Percentiles rank a stretch among this genome's conserved stretches.
Evolutionary conservation across 2,797 vertebrate genomes (phyloP).

Genomic region (Brotogeris chrysoptera): DNA sequence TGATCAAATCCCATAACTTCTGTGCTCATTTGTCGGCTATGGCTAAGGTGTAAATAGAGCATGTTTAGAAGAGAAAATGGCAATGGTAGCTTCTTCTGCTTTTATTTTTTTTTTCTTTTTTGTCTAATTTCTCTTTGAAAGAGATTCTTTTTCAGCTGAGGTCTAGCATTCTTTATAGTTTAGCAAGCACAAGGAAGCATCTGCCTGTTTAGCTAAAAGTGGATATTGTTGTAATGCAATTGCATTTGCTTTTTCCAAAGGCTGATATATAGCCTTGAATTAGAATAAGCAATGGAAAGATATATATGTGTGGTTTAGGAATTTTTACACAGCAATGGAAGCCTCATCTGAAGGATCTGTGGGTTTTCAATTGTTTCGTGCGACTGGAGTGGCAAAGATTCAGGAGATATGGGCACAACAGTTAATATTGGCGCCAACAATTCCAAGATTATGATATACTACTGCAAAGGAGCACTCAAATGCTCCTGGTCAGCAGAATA

Average conservation of each 20-base stretch:
- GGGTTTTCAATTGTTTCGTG: neutral
- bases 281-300: neutral
- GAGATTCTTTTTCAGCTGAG: neutral
- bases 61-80: neutral
- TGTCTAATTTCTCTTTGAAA: neutral
- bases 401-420: neutral
- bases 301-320: neutral
- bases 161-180: neutral
- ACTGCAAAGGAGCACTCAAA: neutral
- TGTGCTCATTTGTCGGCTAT: neutral
- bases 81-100: accelerated
- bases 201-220: neutral
- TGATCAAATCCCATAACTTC: neutral
- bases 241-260: neutral
- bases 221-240: neutral
- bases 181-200: neutral
- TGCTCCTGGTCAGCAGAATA: neutral
- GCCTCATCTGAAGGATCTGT: neutral
- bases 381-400: neutral
- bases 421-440: neutral
- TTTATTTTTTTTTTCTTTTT: too few species aligned
- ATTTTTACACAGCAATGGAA: neutral
- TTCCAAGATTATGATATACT: neutral
- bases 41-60: neutral
- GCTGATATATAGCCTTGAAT: neutral